A percentile compares a stretch with the other conserved stretches of the same genome.
phyloP scores from a whole-genome alignment of 2,888 invertebrate genomes.

The Drosophila helvetica region DNA sequence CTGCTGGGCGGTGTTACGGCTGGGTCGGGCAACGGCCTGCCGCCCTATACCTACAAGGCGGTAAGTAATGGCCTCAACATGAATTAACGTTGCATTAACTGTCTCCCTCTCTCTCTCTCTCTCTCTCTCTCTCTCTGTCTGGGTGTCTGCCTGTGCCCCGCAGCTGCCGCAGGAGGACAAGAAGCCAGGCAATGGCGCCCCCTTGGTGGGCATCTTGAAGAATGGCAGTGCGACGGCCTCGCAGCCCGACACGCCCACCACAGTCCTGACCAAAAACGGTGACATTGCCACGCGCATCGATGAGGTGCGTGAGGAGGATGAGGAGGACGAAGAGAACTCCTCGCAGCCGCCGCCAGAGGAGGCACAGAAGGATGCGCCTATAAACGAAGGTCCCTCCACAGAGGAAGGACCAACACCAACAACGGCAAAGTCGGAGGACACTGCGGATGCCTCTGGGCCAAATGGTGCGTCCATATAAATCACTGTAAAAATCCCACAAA shows the following conservation, averaged over 20 bases:
- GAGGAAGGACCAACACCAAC: slow-evolving; percentile 18
- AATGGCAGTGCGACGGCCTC: slow-evolving; percentile 79
- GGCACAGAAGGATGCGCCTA: slow-evolving; percentile 16
- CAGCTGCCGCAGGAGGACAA: slow-evolving; percentile 83
- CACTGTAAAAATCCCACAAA: slow-evolving; percentile 43
- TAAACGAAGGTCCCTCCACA: slow-evolving; percentile 22
- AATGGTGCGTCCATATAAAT: slow-evolving; percentile 62
- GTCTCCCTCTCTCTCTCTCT: neutral
- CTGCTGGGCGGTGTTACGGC: slow-evolving; percentile 35
- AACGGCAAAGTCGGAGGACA: slow-evolving; percentile 25
- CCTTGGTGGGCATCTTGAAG: slow-evolving; percentile 83
- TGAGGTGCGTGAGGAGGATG: slow-evolving; percentile 68
- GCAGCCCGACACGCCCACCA: slow-evolving; percentile 52
- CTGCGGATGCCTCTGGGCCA: slow-evolving; percentile 50
- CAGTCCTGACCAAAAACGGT: slow-evolving; percentile 62
- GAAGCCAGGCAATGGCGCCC: slow-evolving; percentile 79
- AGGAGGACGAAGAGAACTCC: slow-evolving; percentile 65
- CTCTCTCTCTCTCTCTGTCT: neutral
- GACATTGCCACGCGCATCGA: slow-evolving; percentile 64
- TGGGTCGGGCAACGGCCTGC: slow-evolving; percentile 46
- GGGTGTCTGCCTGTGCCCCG: slow-evolving; percentile 9
- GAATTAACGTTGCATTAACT: slow-evolving; percentile 26
- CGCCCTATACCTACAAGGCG: slow-evolving; percentile 85
- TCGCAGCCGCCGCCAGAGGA: slow-evolving; percentile 6
- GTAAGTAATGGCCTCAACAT: slow-evolving; percentile 80